These are phyloP conservation scores for Periplaneta americana DNA, from an alignment of 1,140 invertebrate species.

Conservation along the genomic window DNA sequence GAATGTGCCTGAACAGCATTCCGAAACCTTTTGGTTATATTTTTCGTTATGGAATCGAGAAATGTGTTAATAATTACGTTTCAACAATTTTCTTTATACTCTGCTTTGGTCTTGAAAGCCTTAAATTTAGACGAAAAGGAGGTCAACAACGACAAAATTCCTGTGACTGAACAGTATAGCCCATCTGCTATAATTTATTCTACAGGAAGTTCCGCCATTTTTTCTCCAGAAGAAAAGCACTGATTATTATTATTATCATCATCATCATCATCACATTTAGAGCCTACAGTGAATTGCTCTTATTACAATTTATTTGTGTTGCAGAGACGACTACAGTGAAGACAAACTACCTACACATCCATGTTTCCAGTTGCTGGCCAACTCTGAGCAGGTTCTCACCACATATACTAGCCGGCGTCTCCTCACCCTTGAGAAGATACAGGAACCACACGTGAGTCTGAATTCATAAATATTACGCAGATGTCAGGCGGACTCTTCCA, in stretches of 20 bases:
- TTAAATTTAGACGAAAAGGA: too few relatives aligned
- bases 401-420: conserved; percentile 73
- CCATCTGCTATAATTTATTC: neutral
- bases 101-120: too few relatives aligned
- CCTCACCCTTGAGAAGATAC: conserved; percentile 81
- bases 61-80: too few relatives aligned
- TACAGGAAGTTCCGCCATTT: neutral
- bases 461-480: neutral
- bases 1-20: too few relatives aligned
- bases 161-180: too few relatives aligned
- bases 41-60: too few relatives aligned
- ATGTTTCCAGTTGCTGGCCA: conserved; percentile 68
- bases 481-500: neutral
- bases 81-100: too few relatives aligned
- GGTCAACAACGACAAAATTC: too few relatives aligned
- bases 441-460: conserved; percentile 39
- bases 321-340: conserved; percentile 67
- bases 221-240: too few relatives aligned
- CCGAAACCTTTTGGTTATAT: too few relatives aligned
- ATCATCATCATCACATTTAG: too few relatives aligned
- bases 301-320: conserved; percentile 27
- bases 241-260: too few relatives aligned
- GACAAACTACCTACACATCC: conserved; percentile 71
- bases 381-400: conserved; percentile 81
- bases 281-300: conserved; percentile 4